Conservation (phyloP, 2,113 vertebrate species). For the Gadus macrocephalus region DNA sequence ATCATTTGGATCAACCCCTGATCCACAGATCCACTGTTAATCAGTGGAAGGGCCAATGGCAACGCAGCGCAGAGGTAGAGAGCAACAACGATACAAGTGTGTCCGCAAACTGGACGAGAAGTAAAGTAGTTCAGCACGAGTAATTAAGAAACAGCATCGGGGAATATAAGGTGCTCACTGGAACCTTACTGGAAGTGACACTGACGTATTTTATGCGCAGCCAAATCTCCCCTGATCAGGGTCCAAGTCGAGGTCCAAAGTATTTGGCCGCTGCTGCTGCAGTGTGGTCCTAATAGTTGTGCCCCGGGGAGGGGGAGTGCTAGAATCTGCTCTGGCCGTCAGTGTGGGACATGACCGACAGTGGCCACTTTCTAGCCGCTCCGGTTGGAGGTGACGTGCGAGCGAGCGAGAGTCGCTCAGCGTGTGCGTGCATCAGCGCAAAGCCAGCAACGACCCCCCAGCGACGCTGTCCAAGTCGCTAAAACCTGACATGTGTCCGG, state of each 20-base stretch:
- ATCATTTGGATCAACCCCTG: not conserved
- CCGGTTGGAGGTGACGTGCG: conserved; percentile 7
- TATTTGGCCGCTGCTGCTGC: conserved; percentile 1
- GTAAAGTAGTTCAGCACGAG: not conserved
- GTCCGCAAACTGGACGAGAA: not conserved
- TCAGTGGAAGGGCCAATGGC: no score
- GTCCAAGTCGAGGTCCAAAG: conserved; percentile 19
- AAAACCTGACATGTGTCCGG: conserved; percentile 23
- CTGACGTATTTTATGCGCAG: not conserved
- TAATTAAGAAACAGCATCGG: not conserved
- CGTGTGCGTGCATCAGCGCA: conserved; percentile 14
- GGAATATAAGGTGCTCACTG: not conserved
- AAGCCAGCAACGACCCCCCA: conserved; percentile 6
- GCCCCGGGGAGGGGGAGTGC: not conserved
- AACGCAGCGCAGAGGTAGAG: no score
- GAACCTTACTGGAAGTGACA: conserved; percentile 16
- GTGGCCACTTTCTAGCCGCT: not conserved
- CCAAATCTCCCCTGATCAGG: conserved; percentile 8
- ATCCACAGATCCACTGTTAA: not conserved
- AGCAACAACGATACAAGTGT: no score
- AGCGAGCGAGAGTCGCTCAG: no score
- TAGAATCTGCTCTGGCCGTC: not conserved
- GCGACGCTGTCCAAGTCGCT: conserved; percentile 18
- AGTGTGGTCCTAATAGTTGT: conserved; percentile 6
- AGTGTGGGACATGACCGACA: not conserved